These are phyloP conservation scores for Callimico goeldii DNA, from an alignment of 2,797 vertebrate genomes.

Conservation along the genomic window DNA sequence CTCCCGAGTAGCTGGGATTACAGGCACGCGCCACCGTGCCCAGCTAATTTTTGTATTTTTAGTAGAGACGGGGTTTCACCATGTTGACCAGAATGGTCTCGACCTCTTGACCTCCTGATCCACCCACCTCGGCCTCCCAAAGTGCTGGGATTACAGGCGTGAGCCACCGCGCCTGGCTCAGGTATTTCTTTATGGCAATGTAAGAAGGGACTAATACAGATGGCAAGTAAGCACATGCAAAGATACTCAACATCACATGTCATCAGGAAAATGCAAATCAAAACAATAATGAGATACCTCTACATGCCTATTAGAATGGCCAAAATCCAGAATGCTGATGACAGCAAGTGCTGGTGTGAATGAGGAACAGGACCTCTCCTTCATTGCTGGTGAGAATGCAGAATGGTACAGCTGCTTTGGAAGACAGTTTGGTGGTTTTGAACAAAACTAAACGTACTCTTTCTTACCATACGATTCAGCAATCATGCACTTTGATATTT, in stretches of 20 bases:
- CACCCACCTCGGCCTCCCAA: too few relatives aligned
- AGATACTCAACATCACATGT: neutral
- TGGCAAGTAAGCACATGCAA: neutral
- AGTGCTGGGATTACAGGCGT: too few relatives aligned
- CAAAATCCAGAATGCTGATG: neutral
- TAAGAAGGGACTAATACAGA: neutral
- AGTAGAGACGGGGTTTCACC: too few relatives aligned
- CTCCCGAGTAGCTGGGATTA: too few relatives aligned
- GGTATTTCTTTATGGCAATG: too few relatives aligned
- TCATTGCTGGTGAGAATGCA: neutral
- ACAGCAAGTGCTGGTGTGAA: neutral
- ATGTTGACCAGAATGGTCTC: too few relatives aligned
- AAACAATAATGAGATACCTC: neutral
- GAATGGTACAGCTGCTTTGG: neutral
- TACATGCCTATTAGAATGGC: neutral
- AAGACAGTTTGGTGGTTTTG: neutral
- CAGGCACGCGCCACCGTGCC: too few relatives aligned
- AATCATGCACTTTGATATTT: neutral
- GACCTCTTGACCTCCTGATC: too few relatives aligned
- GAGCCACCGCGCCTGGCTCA: too few relatives aligned
- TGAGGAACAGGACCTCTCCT: too few relatives aligned
- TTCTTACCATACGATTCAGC: neutral
- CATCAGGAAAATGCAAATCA: neutral
- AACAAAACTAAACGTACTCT: neutral
- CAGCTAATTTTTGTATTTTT: too few relatives aligned